These are phyloP conservation scores for Apis laboriosa DNA, from an alignment of 1,140 invertebrate species.

Conservation along the genomic window DNA sequence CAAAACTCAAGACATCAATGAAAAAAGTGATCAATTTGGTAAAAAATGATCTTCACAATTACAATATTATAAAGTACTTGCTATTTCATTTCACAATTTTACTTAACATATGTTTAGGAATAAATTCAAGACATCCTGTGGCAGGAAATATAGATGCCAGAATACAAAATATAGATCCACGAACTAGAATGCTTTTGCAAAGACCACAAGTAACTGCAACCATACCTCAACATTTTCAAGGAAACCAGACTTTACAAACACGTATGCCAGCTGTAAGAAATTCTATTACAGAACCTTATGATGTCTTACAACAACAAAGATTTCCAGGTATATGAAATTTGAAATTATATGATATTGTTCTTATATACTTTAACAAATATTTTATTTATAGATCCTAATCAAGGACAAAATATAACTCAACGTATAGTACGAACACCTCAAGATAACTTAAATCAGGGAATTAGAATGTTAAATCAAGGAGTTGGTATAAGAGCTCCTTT, in stretches of 20 bases:
- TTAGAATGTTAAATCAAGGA: conserved; percentile 71
- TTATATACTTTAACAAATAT: conserved; percentile 6
- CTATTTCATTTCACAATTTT: not conserved
- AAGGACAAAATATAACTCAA: conserved; percentile 70
- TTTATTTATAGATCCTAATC: conserved; percentile 69
- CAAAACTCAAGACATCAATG: too few relatives aligned
- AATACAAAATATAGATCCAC: conserved; percentile 80
- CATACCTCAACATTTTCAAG: conserved; percentile 72
- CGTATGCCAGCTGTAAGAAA: conserved; percentile 71
- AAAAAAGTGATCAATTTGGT: too few relatives aligned
- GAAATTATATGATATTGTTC: conserved; percentile 16
- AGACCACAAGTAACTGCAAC: conserved; percentile 68
- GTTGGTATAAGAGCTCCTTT: conserved; percentile 70
- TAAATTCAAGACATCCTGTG: conserved; percentile 71
- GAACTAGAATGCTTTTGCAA: conserved; percentile 80
- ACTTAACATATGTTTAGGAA: conserved; percentile 59
- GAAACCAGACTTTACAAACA: conserved; percentile 71
- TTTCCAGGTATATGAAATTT: conserved; percentile 68
- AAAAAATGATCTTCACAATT: too few relatives aligned
- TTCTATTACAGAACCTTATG: conserved; percentile 74
- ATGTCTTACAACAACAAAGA: conserved; percentile 77
- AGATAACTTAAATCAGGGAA: conserved; percentile 73
- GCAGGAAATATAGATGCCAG: conserved; percentile 72
- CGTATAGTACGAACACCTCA: conserved; percentile 71
- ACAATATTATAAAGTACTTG: not conserved